These are phyloP conservation scores for Psilanteris sp. DNA, from an alignment of 1,140 invertebrate genomes.

Conservation along the genomic window DNA sequence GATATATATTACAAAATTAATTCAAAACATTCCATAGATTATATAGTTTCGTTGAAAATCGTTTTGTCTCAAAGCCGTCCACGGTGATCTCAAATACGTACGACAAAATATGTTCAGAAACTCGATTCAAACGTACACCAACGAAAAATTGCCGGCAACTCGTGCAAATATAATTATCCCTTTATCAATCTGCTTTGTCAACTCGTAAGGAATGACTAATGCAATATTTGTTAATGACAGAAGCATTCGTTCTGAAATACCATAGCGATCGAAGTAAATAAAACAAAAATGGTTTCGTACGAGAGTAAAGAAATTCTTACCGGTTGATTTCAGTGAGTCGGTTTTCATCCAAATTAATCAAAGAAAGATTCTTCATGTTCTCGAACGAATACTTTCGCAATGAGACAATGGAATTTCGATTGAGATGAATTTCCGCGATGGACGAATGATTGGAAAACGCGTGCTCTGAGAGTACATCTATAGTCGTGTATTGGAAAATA, in stretches of 20 bases:
- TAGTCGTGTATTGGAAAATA: conserved; percentile 85
- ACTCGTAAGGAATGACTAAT: not conserved
- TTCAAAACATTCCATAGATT: too few species aligned
- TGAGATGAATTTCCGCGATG: conserved; percentile 84
- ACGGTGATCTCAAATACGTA: too few species aligned
- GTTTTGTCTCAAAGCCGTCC: too few species aligned
- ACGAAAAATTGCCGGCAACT: not conserved
- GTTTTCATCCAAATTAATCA: conserved; percentile 86
- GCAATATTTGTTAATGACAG: conserved; percentile 29
- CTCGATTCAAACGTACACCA: not conserved
- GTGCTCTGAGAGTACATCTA: conserved; percentile 83
- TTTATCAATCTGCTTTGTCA: conserved; percentile 12
- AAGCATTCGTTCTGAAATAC: conserved; percentile 11
- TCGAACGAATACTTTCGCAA: conserved; percentile 85
- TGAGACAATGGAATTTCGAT: conserved; percentile 84
- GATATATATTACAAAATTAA: too few species aligned
- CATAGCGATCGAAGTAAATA: conserved; percentile 20
- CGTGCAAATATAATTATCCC: conserved; percentile 1
- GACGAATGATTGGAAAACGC: conserved; percentile 86
- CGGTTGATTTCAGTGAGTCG: conserved; percentile 85
- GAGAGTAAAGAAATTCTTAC: conserved; percentile 79
- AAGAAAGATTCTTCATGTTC: conserved; percentile 83
- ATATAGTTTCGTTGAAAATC: too few species aligned
- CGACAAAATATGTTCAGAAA: too few species aligned
- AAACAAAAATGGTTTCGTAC: conserved; percentile 66